Evolutionary conservation across 2,113 vertebrate species (phyloP), one percentile per base, ranked within the genome.

Genomic region (Meles meles): DNA sequence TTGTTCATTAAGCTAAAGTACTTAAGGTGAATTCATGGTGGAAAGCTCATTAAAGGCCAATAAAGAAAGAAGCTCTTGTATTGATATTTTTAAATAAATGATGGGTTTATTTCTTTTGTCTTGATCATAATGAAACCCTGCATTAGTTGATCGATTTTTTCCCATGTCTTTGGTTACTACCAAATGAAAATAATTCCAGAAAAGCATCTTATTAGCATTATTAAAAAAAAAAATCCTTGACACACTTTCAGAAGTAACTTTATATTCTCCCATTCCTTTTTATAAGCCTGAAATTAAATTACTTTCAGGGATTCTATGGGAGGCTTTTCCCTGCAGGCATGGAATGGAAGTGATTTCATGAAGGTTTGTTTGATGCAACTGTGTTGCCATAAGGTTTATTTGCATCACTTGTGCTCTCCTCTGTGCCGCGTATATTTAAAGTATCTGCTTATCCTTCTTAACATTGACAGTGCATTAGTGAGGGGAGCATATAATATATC

Each of bases 41-140:
- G 94, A 96, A 94, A 95, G 44, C 94, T 93, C 74, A 67, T 93
- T 97, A 94, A 82, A 34, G 7, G 27, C 82, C 89, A 97, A 90
- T 77, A 94, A 97, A 65, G 91, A 96, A 92, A 90, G 82, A 96
- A 69, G 34, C 88, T 97, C 69, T 85, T 2, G 0, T 67, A 88
- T 94, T 77, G 88, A 97, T 94, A 95, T 71, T 98, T 98, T 96
- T 8, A 88, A 98, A 96, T 97, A 98, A 98, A 93, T 59, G 29
- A 79, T 93, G 67, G 81, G 49, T 82, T 98, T 96, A 82, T 97
- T 98, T 88, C 93, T 96, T 97, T 97, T 97, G 80, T 97, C n/a
- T 98, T 93, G 47, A 96, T 96, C 65, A 1, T 61, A 52, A 61
- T 96, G 94, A 84, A 94, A 59, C 87, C 87, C 96, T 96, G 49